These are phyloP conservation scores for Apamea anceps DNA, from an alignment of 2,888 invertebrate species.

Conservation along the genomic window DNA sequence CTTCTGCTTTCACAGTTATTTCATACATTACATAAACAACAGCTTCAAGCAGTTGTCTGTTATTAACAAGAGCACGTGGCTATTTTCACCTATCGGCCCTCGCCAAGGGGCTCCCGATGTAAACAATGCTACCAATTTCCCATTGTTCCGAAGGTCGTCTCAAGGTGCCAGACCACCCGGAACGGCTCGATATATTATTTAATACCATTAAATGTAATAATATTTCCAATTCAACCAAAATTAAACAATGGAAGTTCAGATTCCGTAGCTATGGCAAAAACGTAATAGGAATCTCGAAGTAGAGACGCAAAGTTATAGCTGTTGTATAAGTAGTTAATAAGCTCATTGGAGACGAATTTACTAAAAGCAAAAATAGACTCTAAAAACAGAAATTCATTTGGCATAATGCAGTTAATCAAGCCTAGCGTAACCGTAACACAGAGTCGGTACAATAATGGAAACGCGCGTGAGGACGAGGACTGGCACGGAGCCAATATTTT, in stretches of 20 bases:
- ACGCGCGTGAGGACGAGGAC: slow-evolving; percentile 70
- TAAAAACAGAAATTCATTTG: slow-evolving; percentile 48
- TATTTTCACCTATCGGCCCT: slow-evolving; percentile 44
- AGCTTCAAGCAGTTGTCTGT: slow-evolving; percentile 10
- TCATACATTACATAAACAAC: slow-evolving; percentile 47
- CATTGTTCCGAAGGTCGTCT: slow-evolving; percentile 77
- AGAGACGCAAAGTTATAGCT: slow-evolving; percentile 39
- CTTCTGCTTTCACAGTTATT: slow-evolving; percentile 55
- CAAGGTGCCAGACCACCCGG: slow-evolving; percentile 76
- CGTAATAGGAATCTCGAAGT: slow-evolving; percentile 57
- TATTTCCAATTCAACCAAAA: slow-evolving; percentile 63
- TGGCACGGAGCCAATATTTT: slow-evolving; percentile 84
- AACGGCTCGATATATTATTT: slow-evolving; percentile 72
- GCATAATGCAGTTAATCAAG: slow-evolving; percentile 51
- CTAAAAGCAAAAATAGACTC: slow-evolving; percentile 42
- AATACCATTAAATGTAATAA: slow-evolving; percentile 60
- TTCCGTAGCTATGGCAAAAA: slow-evolving; percentile 54
- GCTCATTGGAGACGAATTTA: slow-evolving; percentile 27
- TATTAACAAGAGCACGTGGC: slow-evolving; percentile 43
- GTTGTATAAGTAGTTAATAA: slow-evolving; percentile 37
- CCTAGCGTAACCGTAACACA: slow-evolving; percentile 59
- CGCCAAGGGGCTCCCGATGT: slow-evolving; percentile 33
- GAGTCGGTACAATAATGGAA: slow-evolving; percentile 71
- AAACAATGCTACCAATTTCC: slow-evolving; percentile 67
- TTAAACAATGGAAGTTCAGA: slow-evolving; percentile 56